phyloP scores from a whole-genome alignment of 2,797 vertebrate genomes.

The Falco berigora region DNA sequence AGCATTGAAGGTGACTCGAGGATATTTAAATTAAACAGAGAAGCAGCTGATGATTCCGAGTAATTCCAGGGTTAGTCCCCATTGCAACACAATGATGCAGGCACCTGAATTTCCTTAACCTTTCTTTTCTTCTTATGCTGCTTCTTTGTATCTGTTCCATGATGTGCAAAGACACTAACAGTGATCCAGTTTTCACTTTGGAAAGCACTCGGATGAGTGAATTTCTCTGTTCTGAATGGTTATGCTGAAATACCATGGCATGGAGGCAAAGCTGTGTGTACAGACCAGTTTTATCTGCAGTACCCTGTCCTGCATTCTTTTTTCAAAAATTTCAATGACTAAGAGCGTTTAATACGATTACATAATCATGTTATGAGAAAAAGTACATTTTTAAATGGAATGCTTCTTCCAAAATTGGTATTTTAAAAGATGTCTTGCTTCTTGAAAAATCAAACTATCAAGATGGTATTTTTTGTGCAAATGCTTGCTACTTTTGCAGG shows the following conservation, averaged over 20 bases:
- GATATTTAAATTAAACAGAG: neutral
- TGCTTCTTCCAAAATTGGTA: neutral
- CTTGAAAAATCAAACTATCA: neutral
- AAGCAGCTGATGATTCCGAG: neutral
- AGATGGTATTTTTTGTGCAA: neutral
- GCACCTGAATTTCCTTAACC: neutral
- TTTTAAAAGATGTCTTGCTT: neutral
- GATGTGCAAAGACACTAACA: neutral
- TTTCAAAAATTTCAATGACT: neutral
- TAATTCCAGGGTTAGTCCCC: neutral
- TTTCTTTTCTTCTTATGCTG: neutral
- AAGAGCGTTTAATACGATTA: constrained; percentile 23
- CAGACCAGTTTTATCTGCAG: neutral
- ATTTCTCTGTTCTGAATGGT: neutral
- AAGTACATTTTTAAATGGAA: neutral
- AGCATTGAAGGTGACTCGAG: neutral
- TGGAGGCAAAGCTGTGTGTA: neutral
- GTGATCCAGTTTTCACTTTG: neutral
- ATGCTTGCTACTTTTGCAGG: neutral
- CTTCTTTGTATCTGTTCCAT: neutral
- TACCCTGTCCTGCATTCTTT: neutral
- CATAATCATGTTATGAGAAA: neutral
- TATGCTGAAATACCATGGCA: neutral
- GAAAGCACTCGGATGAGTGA: neutral
- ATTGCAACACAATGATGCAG: neutral